Base-by-base conservation (phyloP, 2,888 invertebrate species). In the Phragmatobia fuliginosa region DNA sequence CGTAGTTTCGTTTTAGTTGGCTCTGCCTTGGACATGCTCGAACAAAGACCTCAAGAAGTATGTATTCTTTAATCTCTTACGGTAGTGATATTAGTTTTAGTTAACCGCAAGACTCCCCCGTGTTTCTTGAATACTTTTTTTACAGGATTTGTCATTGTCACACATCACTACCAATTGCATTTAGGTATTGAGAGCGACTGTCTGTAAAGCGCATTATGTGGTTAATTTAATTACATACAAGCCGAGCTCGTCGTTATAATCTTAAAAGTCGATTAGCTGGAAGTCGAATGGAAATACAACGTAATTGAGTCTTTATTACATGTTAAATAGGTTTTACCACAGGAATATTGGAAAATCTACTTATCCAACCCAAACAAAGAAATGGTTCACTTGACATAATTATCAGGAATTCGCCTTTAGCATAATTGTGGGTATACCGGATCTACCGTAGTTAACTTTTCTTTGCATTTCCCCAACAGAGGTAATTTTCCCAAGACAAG, bases 1-100 rank as follows among this genome's bases (percentile, higher is more conserved):
- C 11, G 49, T 25, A 52, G 49, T 4, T 3, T 28, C 14, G n/a
- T 4, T 28, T 56, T 28, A 56, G 16, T 21, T 31, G 32, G 8
- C 21, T 8, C 59, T 59, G 59, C 31, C 0, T 6, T 21, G 18
- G 21, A 21, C 41, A 41, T 41, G 18, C 62, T 7, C 38, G 16
- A 38, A 5, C 7, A 16, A 16, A 1, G 45, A 49, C 4, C 21
- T 31, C 16, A 41, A 16, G 18, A 49, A n/a, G 1, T 28, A 62
- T 41, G 14, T n/a, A 4, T 25, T 33, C 11, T 45, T 2, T n/a
- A 16, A 25, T 33, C 3, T 7, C 87, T 85, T 62, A 92, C 91
- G 70, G 87, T 87, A 8, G 86, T 89, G 0, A 91, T 73, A 49
- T 90, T 89, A 18, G 88, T 74, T 78, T 89, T 90, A 0, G 87